Conservation (phyloP, 2,888 invertebrate genomes). For the Orthosia gothica region DNA sequence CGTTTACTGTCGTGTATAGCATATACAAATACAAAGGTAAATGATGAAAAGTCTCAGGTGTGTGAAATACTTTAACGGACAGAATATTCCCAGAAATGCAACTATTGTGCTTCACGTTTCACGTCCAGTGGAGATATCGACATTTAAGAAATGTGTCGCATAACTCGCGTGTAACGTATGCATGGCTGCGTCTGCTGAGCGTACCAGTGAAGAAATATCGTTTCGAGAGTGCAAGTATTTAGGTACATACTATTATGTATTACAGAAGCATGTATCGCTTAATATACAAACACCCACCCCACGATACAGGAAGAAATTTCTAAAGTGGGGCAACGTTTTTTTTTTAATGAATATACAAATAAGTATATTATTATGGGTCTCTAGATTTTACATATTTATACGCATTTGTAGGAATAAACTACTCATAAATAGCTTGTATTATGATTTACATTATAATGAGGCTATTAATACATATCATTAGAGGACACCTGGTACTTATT, state of each 20-base stretch:
- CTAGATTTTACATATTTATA: too few species aligned
- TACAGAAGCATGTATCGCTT: not conserved
- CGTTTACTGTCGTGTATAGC: not conserved
- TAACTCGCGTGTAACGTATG: not conserved
- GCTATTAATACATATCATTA: not conserved
- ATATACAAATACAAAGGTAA: too few species aligned
- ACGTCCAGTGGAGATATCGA: not conserved
- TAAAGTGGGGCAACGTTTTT: too few species aligned
- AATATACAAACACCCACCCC: not conserved
- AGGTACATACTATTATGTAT: not conserved
- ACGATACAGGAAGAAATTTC: too few species aligned
- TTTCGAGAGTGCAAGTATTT: not conserved
- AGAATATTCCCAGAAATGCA: not conserved
- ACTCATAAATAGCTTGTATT: not conserved
- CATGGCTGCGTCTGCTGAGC: not conserved
- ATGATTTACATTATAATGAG: not conserved
- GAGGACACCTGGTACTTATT: too few species aligned
- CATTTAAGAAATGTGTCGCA: constrained; percentile 5
- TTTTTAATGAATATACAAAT: too few species aligned
- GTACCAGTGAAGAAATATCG: not conserved
- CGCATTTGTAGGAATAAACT: too few species aligned
- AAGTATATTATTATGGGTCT: too few species aligned
- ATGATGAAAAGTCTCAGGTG: not conserved
- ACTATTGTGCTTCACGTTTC: too few species aligned
- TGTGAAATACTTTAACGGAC: not conserved